Evolutionary conservation across 1,140 invertebrate genomes (phyloP), one percentile per base, ranked within the genome.

Genomic region (Zaprionus kolodkinae): DNA sequence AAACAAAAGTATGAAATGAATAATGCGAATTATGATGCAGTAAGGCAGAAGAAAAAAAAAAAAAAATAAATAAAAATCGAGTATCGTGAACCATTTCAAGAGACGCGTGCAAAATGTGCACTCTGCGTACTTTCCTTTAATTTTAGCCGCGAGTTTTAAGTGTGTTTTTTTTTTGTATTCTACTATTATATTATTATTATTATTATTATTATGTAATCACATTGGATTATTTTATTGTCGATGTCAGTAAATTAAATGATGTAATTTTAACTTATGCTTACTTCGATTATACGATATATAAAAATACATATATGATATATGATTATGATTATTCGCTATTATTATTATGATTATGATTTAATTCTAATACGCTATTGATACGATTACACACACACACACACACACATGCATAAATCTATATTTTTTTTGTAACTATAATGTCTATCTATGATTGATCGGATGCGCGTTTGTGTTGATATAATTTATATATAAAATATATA

Each of bases 71-170:
- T 21, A 21, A 21, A 21, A 59, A 55, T 62, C 62, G 33, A 76
- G 27, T 50, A 55, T 62, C 62, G 33, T 72, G 27, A 76, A 72
- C 57, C 63, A 73, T 68, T 77, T 74, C 65, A 69, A 65, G 25
- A 74, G 59, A 52, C 27, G 40, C 66, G 52, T 56, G 60, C 57
- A 43, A 79, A 35, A 66, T 76, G 38, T 62, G 45, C 43, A 65
- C 36, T 54, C 66, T 83, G 82, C 76, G 81, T 84, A 84, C 77
- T 84, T 84, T 84, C 81, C 81, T 84, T 84, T 84, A 84, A 80
- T 77, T 79, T 83, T 72, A 83, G 80, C 67, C 55, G 77, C 52
- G 64, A 82, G 75, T 36, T 38, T 63, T 68, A 75, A 75, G 67
- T 60, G 60, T 70, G 33, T 69, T 59, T 70, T 75, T 70, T 70